Conservation (phyloP, 2,113 vertebrate species). For the Zonotrichia leucophrys region DNA sequence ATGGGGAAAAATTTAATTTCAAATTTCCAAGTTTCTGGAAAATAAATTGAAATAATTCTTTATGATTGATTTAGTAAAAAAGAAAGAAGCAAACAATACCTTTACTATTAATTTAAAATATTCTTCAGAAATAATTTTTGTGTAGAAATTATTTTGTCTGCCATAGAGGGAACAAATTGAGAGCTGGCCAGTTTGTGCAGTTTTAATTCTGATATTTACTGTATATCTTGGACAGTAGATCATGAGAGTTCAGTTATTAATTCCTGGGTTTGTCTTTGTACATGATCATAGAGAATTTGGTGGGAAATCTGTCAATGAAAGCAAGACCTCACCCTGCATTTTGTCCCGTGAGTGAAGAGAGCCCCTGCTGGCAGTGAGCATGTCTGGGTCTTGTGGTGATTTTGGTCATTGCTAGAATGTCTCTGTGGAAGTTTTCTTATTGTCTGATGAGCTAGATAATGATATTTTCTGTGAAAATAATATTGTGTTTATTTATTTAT, state of each 20-base stretch:
- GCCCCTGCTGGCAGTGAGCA: not conserved
- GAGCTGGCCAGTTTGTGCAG: not conserved
- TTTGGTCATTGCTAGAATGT: not conserved
- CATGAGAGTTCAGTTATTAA: not conserved
- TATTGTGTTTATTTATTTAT: not conserved
- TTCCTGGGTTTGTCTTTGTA: not conserved
- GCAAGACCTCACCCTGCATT: not conserved
- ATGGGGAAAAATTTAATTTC: not conserved
- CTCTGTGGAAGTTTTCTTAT: not conserved
- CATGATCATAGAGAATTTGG: not conserved
- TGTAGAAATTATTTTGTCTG: not conserved
- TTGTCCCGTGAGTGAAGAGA: not conserved
- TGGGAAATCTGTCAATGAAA: not conserved
- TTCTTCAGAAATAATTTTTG: not conserved
- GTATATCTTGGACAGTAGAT: not conserved
- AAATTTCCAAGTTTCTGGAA: not conserved
- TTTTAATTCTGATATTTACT: not conserved
- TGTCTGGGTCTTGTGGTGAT: not conserved
- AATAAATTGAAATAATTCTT: not conserved
- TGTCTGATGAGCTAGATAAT: not conserved
- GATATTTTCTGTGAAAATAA: not conserved
- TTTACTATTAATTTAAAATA: not conserved
- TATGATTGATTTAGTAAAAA: not conserved
- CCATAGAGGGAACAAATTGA: not conserved
- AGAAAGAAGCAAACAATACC: not conserved